phyloP scores from a whole-genome alignment of 2,888 invertebrate species.

The Entomobrya multifasciata region DNA sequence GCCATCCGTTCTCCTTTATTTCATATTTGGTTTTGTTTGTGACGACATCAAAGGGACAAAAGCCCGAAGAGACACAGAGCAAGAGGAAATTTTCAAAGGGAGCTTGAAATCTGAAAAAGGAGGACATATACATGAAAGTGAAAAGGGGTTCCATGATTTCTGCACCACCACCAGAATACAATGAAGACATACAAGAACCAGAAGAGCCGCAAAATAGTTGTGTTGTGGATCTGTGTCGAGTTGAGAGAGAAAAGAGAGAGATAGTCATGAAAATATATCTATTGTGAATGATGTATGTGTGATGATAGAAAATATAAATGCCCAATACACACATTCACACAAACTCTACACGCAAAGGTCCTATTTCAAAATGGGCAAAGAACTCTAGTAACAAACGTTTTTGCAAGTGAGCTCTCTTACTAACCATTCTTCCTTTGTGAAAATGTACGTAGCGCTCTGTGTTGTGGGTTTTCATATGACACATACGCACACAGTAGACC shows the following conservation, averaged over 20 bases:
- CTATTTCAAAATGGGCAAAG: constrained; percentile 53
- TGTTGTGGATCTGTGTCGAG: constrained; percentile 57
- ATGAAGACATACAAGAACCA: constrained; percentile 65
- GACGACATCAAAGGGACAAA: constrained; percentile 69
- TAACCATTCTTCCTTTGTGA: constrained; percentile 45
- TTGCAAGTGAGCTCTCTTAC: constrained; percentile 13
- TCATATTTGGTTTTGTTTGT: constrained; percentile 64
- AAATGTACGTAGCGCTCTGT: constrained; percentile 31
- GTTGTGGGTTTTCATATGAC: constrained; percentile 56
- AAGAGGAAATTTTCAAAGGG: constrained; percentile 67
- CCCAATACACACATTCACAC: constrained; percentile 23
- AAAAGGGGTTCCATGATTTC: constrained; percentile 68
- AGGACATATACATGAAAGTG: constrained; percentile 49
- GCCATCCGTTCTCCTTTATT: constrained; percentile 54
- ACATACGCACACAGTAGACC: background rate
- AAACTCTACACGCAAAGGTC: constrained; percentile 31
- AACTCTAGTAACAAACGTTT: constrained; percentile 54
- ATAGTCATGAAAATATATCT: constrained; percentile 6
- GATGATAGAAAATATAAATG: constrained; percentile 33
- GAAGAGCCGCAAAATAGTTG: constrained; percentile 67
- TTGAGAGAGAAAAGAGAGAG: background rate
- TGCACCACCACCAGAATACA: constrained; percentile 70
- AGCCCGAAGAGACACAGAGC: constrained; percentile 60
- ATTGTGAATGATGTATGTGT: constrained; percentile 3
- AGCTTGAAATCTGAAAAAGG: constrained; percentile 52